phyloP scores from a whole-genome alignment of 2,113 vertebrate genomes.

The Lonchura striata region DNA sequence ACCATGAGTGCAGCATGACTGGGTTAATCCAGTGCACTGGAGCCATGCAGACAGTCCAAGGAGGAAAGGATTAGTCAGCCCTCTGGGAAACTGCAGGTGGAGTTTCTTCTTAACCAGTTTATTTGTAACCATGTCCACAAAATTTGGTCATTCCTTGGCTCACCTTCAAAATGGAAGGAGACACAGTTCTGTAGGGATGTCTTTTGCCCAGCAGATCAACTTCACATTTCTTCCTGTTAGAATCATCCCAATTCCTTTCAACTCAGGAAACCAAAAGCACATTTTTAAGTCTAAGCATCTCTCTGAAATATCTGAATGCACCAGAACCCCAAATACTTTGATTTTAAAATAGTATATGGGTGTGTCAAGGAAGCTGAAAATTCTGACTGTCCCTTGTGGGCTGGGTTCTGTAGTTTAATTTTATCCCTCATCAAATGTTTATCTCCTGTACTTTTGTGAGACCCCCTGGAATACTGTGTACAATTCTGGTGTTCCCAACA shows the following conservation, averaged over 20 bases:
- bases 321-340: neutral
- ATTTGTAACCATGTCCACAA: neutral
- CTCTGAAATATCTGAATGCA: neutral
- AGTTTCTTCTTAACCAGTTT: conserved; percentile 14
- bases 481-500: neutral
- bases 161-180: neutral
- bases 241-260: neutral
- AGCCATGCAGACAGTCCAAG: neutral
- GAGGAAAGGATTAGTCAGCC: conserved; percentile 36
- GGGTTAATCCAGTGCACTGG: neutral
- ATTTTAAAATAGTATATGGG: neutral
- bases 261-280: neutral
- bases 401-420: neutral
- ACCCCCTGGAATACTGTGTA: neutral
- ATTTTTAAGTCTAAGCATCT: neutral
- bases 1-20: neutral
- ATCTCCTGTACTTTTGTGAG: neutral
- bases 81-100: conserved; percentile 32
- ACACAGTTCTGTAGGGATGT: neutral
- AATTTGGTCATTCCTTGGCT: conserved; percentile 1
- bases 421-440: neutral
- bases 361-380: neutral
- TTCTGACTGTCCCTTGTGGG: neutral
- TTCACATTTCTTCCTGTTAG: neutral
- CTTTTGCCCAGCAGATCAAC: neutral